phyloP scores from a whole-genome alignment of 2,113 vertebrate genomes.

The Vulpes lagopus region DNA sequence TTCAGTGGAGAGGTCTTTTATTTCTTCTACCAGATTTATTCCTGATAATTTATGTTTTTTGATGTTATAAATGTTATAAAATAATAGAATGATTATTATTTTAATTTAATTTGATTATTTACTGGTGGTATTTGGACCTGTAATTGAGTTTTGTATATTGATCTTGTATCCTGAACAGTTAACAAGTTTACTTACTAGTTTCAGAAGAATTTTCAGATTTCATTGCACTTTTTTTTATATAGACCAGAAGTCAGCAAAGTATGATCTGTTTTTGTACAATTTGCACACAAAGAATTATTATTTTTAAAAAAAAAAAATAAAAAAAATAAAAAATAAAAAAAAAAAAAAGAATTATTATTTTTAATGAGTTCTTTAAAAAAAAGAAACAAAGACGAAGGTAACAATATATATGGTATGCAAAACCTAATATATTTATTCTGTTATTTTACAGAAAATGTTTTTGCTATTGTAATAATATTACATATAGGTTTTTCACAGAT shows the following conservation, averaged over 20 bases:
- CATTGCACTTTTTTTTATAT: neutral
- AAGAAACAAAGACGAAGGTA: neutral
- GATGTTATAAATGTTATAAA: neutral
- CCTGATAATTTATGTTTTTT: neutral
- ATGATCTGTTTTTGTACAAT: neutral
- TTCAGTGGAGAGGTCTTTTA: neutral
- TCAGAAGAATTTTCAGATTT: neutral
- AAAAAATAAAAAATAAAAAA: no score
- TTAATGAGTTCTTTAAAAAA: neutral
- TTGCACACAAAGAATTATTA: neutral
- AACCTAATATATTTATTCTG: neutral
- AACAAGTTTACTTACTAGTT: neutral
- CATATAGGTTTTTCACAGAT: neutral
- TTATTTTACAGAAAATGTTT: neutral
- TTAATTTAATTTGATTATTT: neutral
- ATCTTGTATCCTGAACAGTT: neutral
- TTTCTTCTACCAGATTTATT: neutral
- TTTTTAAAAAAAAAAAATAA: no score
- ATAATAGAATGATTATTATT: neutral
- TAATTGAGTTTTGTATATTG: neutral
- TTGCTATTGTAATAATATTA: neutral
- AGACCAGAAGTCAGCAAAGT: neutral
- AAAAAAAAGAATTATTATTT: neutral
- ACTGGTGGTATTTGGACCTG: neutral
- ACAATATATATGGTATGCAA: neutral